Evolutionary conservation across 2,113 vertebrate genomes (phyloP).

Genomic region (Gymnobelideus leadbeateri): DNA sequence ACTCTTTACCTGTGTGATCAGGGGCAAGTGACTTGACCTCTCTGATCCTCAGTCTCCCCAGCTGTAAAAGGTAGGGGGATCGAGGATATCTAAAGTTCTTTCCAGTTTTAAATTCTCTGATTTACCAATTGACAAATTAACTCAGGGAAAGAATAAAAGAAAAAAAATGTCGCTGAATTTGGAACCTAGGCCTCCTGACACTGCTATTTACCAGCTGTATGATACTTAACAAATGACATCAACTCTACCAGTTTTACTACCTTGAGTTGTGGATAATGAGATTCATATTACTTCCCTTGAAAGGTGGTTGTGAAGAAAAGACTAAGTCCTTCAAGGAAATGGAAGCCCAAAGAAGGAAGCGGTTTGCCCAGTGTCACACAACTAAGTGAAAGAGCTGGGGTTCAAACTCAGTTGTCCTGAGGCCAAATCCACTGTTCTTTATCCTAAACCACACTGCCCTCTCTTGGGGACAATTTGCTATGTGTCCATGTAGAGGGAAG

Average conservation of each 20-base stretch:
- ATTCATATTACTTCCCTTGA: background rate
- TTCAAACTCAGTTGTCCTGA: background rate
- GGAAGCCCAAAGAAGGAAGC: background rate
- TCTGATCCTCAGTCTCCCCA: background rate
- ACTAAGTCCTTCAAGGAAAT: background rate
- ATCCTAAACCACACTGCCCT: background rate
- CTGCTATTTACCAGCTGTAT: background rate
- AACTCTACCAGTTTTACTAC: rapidly evolving
- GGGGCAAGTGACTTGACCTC: background rate
- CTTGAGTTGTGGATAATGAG: no score
- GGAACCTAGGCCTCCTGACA: background rate
- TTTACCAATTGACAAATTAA: background rate
- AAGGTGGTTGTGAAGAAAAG: background rate
- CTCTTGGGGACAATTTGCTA: background rate
- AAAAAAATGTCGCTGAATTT: background rate
- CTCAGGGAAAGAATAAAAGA: background rate
- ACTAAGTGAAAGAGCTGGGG: background rate
- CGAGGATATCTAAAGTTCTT: background rate
- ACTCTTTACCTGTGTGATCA: background rate
- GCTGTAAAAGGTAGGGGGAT: background rate
- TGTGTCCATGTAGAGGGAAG: background rate
- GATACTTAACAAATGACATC: rapidly evolving
- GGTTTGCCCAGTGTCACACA: background rate
- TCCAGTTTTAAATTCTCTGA: background rate
- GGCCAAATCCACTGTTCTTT: background rate